Percentiles rank a stretch among this genome's conserved stretches.
Conservation (phyloP, 2,113 vertebrate genomes). For the Phaethon lepturus region DNA sequence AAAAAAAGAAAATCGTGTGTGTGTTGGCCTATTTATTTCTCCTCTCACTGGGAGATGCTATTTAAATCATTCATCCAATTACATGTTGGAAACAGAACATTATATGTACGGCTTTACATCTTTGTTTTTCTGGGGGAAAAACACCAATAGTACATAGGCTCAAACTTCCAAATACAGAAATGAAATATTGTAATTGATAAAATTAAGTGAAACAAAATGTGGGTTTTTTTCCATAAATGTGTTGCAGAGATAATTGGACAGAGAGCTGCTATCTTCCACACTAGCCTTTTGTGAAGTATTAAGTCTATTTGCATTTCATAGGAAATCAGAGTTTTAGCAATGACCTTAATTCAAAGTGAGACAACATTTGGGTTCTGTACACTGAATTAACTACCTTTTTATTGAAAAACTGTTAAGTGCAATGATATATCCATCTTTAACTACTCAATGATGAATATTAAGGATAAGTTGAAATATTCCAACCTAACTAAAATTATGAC, state of each 20-base stretch:
- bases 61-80: neutral
- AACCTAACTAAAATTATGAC: neutral
- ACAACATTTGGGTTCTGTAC: neutral
- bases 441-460: neutral
- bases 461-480: neutral
- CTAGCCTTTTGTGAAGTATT: neutral
- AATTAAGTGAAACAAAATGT: neutral
- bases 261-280: neutral
- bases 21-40: neutral
- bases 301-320: neutral
- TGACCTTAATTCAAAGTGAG: neutral
- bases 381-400: neutral
- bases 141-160: neutral
- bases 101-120: neutral
- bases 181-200: neutral
- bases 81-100: neutral
- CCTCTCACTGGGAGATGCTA: neutral
- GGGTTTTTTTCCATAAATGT: neutral
- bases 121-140: neutral
- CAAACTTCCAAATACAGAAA: neutral
- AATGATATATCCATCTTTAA: conserved; percentile 1
- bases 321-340: neutral
- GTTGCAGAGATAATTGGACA: neutral
- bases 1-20: neutral
- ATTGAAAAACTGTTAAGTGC: conserved; percentile 7